Evolutionary conservation across 2,113 vertebrate genomes (phyloP).

Genomic region (Apteryx owenii): DNA sequence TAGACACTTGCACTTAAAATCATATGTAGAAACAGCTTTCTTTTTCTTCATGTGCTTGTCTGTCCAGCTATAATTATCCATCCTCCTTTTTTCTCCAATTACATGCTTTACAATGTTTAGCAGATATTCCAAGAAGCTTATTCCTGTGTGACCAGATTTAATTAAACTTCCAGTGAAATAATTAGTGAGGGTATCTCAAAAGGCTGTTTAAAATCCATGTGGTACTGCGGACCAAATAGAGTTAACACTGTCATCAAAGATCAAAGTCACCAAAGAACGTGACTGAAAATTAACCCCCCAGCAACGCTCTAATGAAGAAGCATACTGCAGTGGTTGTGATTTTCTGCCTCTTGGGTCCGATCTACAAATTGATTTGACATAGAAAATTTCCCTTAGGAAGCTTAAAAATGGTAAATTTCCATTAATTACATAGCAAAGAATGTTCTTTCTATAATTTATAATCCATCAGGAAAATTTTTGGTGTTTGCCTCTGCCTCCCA

Average conservation of each 20-base stretch:
- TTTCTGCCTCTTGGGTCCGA: slow-evolving; percentile 72
- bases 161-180: slow-evolving; percentile 85
- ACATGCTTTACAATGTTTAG: slow-evolving; percentile 61
- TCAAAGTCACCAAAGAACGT: slow-evolving; percentile 78
- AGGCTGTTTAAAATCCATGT: slow-evolving; percentile 76
- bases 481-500: not conserved
- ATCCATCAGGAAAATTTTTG: slow-evolving; percentile 56
- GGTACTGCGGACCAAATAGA: slow-evolving; percentile 77
- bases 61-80: slow-evolving; percentile 26
- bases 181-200: slow-evolving; percentile 81
- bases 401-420: slow-evolving; percentile 81
- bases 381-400: slow-evolving; percentile 78
- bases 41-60: slow-evolving; percentile 3
- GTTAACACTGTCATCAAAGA: slow-evolving; percentile 83
- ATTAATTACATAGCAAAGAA: slow-evolving; percentile 82
- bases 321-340: slow-evolving; percentile 62
- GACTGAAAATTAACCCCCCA: slow-evolving; percentile 75
- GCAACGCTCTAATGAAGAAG: slow-evolving; percentile 65
- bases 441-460: slow-evolving; percentile 76
- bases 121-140: slow-evolving; percentile 65
- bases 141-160: slow-evolving; percentile 82
- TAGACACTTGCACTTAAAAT: not conserved
- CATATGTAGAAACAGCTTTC: slow-evolving; percentile 4
- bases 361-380: slow-evolving; percentile 83
- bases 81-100: slow-evolving; percentile 29